Percentiles rank a stretch among this genome's conserved stretches.
phyloP scores from a whole-genome alignment of 2,797 vertebrate genomes.

The Microctenopoma steveboyesi region DNA sequence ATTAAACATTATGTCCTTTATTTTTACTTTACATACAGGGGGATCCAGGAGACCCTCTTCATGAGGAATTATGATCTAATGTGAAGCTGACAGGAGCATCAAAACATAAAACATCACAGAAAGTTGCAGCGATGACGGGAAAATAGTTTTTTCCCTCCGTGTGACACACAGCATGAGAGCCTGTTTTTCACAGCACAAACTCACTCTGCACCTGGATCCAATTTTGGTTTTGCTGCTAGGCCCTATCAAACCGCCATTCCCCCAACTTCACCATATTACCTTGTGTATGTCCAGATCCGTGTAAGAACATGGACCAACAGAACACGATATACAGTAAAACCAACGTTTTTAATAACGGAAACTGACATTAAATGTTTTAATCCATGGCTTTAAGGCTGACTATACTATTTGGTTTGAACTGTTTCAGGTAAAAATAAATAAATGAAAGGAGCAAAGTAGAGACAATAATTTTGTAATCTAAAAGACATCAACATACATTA shows the following conservation, averaged over 20 bases:
- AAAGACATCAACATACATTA: too few relatives aligned
- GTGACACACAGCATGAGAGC: constrained; percentile 6
- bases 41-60: constrained; percentile 43
- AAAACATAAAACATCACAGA: constrained; percentile 21
- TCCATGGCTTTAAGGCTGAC: too few relatives aligned
- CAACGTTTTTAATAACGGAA: too few relatives aligned
- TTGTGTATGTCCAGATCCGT: background rate
- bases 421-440: background rate
- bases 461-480: background rate
- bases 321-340: background rate
- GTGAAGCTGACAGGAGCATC: constrained; percentile 15
- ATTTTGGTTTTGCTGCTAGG: background rate
- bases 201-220: background rate
- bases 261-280: background rate
- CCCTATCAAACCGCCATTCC: background rate
- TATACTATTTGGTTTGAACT: too few relatives aligned
- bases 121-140: constrained; percentile 30
- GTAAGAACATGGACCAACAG: background rate
- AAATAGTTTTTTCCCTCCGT: background rate
- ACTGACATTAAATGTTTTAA: too few relatives aligned
- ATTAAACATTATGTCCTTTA: constrained; percentile 72
- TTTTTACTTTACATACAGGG: constrained; percentile 60
- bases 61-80: constrained; percentile 43
- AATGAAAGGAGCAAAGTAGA: background rate
- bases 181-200: constrained; percentile 2